Evolutionary conservation across 2,888 invertebrate genomes (phyloP), one percentile per base, ranked within the genome.

Genomic region (Calliopum simillimum): DNA sequence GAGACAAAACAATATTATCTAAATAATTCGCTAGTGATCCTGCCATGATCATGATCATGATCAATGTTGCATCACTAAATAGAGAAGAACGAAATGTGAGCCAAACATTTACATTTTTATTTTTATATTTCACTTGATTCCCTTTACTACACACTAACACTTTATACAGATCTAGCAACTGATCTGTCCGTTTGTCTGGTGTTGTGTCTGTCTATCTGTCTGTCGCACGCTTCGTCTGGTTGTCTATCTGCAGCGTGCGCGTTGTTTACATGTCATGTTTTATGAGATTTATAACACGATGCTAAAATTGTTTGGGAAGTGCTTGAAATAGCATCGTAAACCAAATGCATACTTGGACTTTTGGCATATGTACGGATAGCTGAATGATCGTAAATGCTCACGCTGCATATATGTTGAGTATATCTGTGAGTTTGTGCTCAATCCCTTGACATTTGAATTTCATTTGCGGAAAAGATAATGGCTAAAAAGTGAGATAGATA

Each of bases 391-490:
- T 44, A 77, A 76, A 78, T 75, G 74, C 73, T 74, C 72, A 66
- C 56, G 46, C 43, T 6, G 67, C 47, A 67, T 67, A 62, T 56
- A 62, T 56, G 66, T 46, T 51, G 16, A 49, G 55, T 66, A 62
- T 55, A 51, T 33, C 33, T 47, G n/a, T 43, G 21, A 14, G 19
- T 68, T 11, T 68, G 21, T 21, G 46, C 56, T 33, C 68, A 56
- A 65, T 62, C 70, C 72, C 74, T 73, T 75, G 74, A 75, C 73
- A 73, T 75, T 75, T 71, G 25, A 14, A 59, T 62, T 64, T 67
- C 23, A 58, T 49, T 46, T 21, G 62, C 58, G 53, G 14, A 62
- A 49, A 63, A 66, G 71, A 74, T 69, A 69, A 71, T 33, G 33
- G 69, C 51, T 63, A 59, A 21, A 49, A 58, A 55, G 58, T 69